Evolutionary conservation across 2,888 invertebrate genomes (phyloP).

Genomic region (Chalcis sispes): DNA sequence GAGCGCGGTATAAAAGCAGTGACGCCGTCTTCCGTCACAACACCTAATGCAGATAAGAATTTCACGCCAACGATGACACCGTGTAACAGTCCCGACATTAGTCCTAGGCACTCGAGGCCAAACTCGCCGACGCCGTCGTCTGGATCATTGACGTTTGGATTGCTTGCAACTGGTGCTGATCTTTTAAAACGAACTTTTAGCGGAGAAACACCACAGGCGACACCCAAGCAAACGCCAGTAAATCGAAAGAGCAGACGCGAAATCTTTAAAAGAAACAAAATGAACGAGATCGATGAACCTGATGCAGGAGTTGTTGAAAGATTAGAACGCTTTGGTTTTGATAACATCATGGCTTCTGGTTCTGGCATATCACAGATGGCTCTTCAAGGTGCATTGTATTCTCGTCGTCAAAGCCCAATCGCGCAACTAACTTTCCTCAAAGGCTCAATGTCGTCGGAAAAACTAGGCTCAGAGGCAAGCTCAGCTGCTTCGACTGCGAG

Average conservation of each 20-base stretch:
- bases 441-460: constrained; percentile 73
- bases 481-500: constrained; percentile 75
- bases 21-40: constrained; percentile 82
- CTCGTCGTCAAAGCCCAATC: constrained; percentile 85
- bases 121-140: constrained; percentile 79
- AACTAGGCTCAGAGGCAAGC: constrained; percentile 56
- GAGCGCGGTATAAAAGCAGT: constrained; percentile 86
- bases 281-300: constrained; percentile 68
- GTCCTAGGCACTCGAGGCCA: constrained; percentile 79
- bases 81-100: constrained; percentile 88
- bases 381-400: constrained; percentile 80
- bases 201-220: constrained; percentile 72
- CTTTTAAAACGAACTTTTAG: constrained; percentile 81
- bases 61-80: constrained; percentile 92
- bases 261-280: constrained; percentile 57
- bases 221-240: constrained; percentile 66
- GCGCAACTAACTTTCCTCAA: constrained; percentile 87
- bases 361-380: constrained; percentile 81
- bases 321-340: constrained; percentile 83
- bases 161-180: constrained; percentile 82
- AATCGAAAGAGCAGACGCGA: constrained; percentile 44
- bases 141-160: constrained; percentile 74
- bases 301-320: constrained; percentile 79
- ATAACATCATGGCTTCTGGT: constrained; percentile 80
- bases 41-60: constrained; percentile 81